These are phyloP conservation scores for Zaprionus vittiger DNA, from an alignment of 1,140 invertebrate genomes.

Conservation along the genomic window DNA sequence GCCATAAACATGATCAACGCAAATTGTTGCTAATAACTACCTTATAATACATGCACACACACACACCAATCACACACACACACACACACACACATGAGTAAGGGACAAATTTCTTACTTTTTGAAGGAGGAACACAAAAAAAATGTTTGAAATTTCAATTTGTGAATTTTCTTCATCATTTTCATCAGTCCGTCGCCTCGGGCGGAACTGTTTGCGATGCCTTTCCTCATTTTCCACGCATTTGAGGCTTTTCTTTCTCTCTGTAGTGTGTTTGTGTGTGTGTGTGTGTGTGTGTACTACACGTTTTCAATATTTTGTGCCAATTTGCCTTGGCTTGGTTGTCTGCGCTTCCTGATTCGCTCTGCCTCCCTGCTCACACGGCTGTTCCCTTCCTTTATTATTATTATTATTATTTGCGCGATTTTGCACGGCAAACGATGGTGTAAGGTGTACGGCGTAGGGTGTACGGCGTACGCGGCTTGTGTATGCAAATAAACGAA, in stretches of 20 bases:
- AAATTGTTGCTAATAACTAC: slow-evolving; percentile 82
- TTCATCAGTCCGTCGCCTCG: slow-evolving; percentile 34
- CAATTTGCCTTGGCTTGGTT: slow-evolving; percentile 66
- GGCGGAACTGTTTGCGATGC: slow-evolving; percentile 20
- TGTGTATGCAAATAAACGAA: slow-evolving; percentile 83
- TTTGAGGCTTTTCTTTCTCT: slow-evolving; percentile 41
- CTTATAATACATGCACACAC: slow-evolving; percentile 24
- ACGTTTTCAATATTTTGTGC: slow-evolving; percentile 75
- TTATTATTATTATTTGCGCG: slow-evolving; percentile 81
- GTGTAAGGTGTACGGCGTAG: background rate
- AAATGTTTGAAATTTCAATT: slow-evolving; percentile 79
- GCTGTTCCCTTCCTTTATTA: slow-evolving; percentile 37
- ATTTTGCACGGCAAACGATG: slow-evolving; percentile 64
- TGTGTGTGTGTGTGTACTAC: slow-evolving; percentile 13
- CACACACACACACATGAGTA: slow-evolving; percentile 10
- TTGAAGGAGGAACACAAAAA: slow-evolving; percentile 7
- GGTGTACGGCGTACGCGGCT: slow-evolving; percentile 58
- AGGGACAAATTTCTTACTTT: slow-evolving; percentile 28
- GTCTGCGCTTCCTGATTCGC: slow-evolving; percentile 20
- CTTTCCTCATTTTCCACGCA: slow-evolving; percentile 26
- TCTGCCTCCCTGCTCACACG: slow-evolving; percentile 9
- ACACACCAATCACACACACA: background rate
- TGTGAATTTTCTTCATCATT: slow-evolving; percentile 77
- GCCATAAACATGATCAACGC: slow-evolving; percentile 71
- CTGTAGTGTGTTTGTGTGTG: background rate